phyloP scores from a whole-genome alignment of 2,888 invertebrate genomes.

The Psylliodes chrysocephalus region DNA sequence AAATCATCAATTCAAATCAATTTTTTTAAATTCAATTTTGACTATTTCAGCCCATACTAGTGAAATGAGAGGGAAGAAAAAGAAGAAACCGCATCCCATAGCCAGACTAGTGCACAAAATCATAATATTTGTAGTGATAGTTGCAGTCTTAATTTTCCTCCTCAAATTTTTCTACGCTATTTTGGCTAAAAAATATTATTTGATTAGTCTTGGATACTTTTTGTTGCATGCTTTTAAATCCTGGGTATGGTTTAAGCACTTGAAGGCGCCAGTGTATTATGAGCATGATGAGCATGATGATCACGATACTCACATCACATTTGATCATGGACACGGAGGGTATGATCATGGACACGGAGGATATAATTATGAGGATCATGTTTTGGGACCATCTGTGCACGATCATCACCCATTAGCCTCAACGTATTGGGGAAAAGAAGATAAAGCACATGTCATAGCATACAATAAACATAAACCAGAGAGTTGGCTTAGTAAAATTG shows the following conservation, averaged over 20 bases:
- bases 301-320: conserved; percentile 42
- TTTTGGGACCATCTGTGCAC: conserved; percentile 19
- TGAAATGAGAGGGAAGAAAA: conserved; percentile 15
- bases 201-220: conserved; percentile 62
- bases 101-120: conserved; percentile 67
- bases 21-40: neutral
- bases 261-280: conserved; percentile 64
- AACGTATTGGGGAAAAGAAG: conserved; percentile 52
- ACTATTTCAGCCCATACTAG: conserved; percentile 26
- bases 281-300: conserved; percentile 34
- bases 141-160: conserved; percentile 76
- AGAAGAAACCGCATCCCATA: conserved; percentile 67
- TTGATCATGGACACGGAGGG: conserved; percentile 30
- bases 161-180: conserved; percentile 78
- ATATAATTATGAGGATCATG: conserved; percentile 28
- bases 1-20: neutral
- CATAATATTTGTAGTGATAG: conserved; percentile 74
- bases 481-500: conserved; percentile 14
- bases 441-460: conserved; percentile 55
- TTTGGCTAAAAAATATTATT: conserved; percentile 80
- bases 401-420: conserved; percentile 28
- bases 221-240: conserved; percentile 75
- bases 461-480: conserved; percentile 52
- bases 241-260: conserved; percentile 79
- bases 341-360: neutral